Conservation (phyloP, 2,888 invertebrate species). For the Xestia ashworthii region DNA sequence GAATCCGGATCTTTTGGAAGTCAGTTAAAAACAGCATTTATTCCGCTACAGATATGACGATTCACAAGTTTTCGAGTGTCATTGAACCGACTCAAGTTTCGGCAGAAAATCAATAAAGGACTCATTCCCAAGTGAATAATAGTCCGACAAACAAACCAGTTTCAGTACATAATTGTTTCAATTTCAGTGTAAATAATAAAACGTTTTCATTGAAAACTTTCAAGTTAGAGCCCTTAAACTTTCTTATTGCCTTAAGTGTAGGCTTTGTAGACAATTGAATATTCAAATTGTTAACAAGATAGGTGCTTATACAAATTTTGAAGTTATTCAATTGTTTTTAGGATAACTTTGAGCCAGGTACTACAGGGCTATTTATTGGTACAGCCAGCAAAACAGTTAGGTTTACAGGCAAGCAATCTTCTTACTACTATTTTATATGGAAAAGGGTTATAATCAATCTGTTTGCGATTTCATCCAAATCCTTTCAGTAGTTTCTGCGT, state of each 20-base stretch:
- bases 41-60: not conserved
- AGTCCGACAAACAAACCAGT: constrained; percentile 29
- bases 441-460: too few relatives aligned
- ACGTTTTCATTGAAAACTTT: constrained; percentile 41
- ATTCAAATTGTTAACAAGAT: constrained; percentile 35
- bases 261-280: constrained; percentile 29
- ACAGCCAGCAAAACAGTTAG: not conserved
- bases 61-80: not conserved
- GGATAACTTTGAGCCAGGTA: not conserved
- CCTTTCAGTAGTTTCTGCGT: too few relatives aligned
- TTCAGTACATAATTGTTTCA: constrained; percentile 39
- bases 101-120: constrained; percentile 46
- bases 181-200: constrained; percentile 40
- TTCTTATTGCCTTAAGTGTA: constrained; percentile 17
- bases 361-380: not conserved
- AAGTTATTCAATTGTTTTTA: not conserved
- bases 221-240: constrained; percentile 24
- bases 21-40: not conserved
- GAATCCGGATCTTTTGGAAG: too few relatives aligned
- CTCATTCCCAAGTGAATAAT: constrained; percentile 41
- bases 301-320: not conserved
- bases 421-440: too few relatives aligned
- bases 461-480: too few relatives aligned
- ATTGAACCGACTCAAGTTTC: not conserved
- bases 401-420: too few relatives aligned